A percentile compares a stretch with the other conserved stretches of the same genome.
Evolutionary conservation across 2,888 invertebrate genomes (phyloP).

Genomic region (Sinodicranocentrus sp.): DNA sequence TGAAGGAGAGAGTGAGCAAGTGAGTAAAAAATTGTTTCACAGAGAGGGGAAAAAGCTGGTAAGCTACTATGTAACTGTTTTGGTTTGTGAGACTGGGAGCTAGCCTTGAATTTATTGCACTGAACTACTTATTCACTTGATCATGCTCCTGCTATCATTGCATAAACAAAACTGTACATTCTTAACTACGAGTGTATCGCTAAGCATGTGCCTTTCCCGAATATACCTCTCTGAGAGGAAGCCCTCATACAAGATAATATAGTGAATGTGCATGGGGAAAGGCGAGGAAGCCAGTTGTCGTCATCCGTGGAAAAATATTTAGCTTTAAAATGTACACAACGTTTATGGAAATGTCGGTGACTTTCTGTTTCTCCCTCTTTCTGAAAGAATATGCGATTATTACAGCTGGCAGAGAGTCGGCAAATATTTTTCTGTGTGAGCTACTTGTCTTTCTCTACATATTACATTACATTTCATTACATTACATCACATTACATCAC

Average conservation of each 20-base stretch:
- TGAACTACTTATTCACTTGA: constrained; percentile 65
- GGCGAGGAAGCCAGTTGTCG: constrained; percentile 51
- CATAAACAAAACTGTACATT: constrained; percentile 23
- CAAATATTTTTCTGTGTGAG: constrained; percentile 59
- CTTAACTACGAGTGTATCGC: background rate
- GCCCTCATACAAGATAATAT: constrained; percentile 17
- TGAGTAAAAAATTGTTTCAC: constrained; percentile 29
- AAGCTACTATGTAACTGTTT: constrained; percentile 17
- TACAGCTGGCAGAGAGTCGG: constrained; percentile 60
- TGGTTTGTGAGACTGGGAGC: constrained; percentile 8
- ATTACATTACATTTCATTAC: constrained; percentile 62
- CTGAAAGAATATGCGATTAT: constrained; percentile 31
- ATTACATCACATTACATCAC: constrained; percentile 66
- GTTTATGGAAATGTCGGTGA: constrained; percentile 69
- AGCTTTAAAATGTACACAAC: constrained; percentile 68
- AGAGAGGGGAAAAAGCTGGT: constrained; percentile 27
- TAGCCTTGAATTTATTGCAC: constrained; percentile 68
- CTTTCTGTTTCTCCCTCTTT: constrained; percentile 40
- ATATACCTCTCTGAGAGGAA: constrained; percentile 25
- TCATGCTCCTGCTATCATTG: constrained; percentile 43
- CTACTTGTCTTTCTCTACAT: constrained; percentile 55
- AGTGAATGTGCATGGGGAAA: background rate
- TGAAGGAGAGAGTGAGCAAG: background rate
- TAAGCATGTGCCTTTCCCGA: background rate
- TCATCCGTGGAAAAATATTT: constrained; percentile 61